Conservation (phyloP, 2,113 vertebrate genomes). For the Glaucomys volans region DNA sequence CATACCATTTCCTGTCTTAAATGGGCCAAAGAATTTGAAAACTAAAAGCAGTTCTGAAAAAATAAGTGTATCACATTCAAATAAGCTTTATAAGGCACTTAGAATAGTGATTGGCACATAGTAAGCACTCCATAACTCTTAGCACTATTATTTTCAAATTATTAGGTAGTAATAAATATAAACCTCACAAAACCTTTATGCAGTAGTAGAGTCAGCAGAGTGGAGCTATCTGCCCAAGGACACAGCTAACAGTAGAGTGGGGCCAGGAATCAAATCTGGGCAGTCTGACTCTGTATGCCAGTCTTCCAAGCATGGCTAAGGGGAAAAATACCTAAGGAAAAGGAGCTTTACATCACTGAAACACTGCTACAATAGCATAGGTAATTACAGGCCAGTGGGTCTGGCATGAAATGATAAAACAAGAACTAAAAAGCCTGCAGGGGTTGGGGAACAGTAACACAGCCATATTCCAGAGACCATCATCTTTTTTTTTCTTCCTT, state of each 20-base stretch:
- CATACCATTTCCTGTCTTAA: not conserved
- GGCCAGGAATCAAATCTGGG: not conserved
- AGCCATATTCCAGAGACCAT: not conserved
- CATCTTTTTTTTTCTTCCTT: not conserved
- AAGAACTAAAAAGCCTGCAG: not conserved
- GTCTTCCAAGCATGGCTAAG: not conserved
- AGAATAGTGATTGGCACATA: not conserved
- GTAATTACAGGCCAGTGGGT: not conserved
- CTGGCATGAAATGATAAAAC: not conserved
- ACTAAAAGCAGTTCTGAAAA: slow-evolving; percentile 51
- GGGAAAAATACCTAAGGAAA: not conserved
- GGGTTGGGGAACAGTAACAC: not conserved
- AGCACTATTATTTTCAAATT: not conserved
- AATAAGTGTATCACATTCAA: not conserved
- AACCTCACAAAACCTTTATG: not conserved
- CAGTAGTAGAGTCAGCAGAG: not conserved
- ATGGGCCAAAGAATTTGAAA: not conserved
- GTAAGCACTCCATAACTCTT: not conserved
- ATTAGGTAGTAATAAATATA: not conserved
- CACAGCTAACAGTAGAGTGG: not conserved
- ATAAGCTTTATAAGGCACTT: slow-evolving; percentile 13
- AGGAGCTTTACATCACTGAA: not conserved
- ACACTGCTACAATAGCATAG: not conserved
- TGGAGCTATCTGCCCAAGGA: not conserved
- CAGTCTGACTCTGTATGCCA: not conserved